phyloP scores from a whole-genome alignment of 2,888 invertebrate genomes.

The Lasioglossum villosulum region DNA sequence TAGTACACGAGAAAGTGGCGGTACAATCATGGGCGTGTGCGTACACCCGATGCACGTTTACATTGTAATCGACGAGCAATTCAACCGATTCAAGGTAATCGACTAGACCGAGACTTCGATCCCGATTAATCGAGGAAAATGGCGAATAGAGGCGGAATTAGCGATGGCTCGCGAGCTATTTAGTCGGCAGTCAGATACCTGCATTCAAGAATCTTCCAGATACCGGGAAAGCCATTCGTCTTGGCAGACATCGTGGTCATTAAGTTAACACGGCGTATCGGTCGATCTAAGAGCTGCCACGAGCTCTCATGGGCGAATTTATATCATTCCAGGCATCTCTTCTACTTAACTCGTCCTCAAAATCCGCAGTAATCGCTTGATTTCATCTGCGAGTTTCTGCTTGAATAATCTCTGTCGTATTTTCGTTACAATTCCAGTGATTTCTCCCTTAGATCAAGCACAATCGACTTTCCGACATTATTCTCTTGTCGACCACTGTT shows the following conservation, averaged over 20 bases:
- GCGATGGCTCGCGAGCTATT: slow-evolving; percentile 60
- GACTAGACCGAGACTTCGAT: slow-evolving; percentile 1
- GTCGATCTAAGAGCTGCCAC: slow-evolving; percentile 52
- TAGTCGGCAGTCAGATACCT: slow-evolving; percentile 54
- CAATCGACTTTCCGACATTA: background rate
- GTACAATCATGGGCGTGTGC: background rate
- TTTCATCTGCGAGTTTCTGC: slow-evolving; percentile 22
- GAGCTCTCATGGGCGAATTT: slow-evolving; percentile 57
- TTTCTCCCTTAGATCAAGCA: background rate
- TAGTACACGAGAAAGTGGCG: background rate
- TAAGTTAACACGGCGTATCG: slow-evolving; percentile 70
- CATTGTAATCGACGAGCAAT: slow-evolving; percentile 25
- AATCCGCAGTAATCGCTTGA: background rate
- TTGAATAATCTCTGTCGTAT: slow-evolving; percentile 5
- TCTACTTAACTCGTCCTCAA: slow-evolving; percentile 39
- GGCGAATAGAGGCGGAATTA: slow-evolving; percentile 52
- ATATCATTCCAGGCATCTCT: slow-evolving; percentile 52
- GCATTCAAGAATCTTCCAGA: slow-evolving; percentile 47
- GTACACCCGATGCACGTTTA: background rate
- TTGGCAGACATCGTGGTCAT: slow-evolving; percentile 66
- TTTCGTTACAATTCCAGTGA: background rate
- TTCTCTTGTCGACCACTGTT: background rate
- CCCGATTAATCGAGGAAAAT: slow-evolving; percentile 60
- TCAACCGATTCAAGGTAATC: slow-evolving; percentile 41
- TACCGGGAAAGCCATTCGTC: slow-evolving; percentile 66